These are phyloP conservation scores for Venustoraphidia nigricollis DNA, from an alignment of 2,888 invertebrate genomes.

Conservation along the genomic window DNA sequence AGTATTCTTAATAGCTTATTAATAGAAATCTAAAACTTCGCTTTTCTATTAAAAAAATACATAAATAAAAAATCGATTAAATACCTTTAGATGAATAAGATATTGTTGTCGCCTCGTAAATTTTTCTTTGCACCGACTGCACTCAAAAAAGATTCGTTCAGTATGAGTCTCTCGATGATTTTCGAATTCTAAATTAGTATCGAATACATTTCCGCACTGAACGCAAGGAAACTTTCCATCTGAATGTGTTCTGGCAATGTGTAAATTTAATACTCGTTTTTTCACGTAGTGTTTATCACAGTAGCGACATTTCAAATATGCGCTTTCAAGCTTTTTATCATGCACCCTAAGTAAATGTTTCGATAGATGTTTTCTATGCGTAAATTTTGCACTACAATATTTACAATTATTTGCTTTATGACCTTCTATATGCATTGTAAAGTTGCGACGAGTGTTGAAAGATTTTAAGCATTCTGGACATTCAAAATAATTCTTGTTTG, in stretches of 20 bases:
- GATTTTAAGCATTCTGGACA: not conserved
- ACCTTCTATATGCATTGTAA: constrained; percentile 22
- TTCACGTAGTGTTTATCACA: constrained; percentile 17
- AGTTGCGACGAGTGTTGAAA: constrained; percentile 14
- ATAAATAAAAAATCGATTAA: not conserved
- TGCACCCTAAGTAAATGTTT: constrained; percentile 21
- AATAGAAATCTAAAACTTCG: too few species aligned
- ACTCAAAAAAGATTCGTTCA: constrained; percentile 19
- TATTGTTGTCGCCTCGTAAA: constrained; percentile 22
- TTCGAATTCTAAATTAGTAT: constrained; percentile 15
- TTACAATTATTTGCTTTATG: constrained; percentile 24
- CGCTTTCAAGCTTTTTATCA: constrained; percentile 14
- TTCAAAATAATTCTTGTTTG: not conserved
- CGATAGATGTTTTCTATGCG: constrained; percentile 20
- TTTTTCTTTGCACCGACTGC: constrained; percentile 20
- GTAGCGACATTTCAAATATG: constrained; percentile 12
- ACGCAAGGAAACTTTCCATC: constrained; percentile 21
- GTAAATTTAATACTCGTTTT: constrained; percentile 17
- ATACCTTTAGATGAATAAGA: constrained; percentile 19
- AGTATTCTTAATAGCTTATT: too few species aligned
- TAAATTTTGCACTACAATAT: constrained; percentile 22
- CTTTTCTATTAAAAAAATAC: too few species aligned
- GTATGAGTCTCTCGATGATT: constrained; percentile 20
- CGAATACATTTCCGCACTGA: constrained; percentile 21
- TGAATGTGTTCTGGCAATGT: constrained; percentile 20